Percentiles rank a stretch among this genome's conserved stretches.
phyloP scores from a whole-genome alignment of 92 coral and sea anemone genomes.

The Diadumene lineata region DNA sequence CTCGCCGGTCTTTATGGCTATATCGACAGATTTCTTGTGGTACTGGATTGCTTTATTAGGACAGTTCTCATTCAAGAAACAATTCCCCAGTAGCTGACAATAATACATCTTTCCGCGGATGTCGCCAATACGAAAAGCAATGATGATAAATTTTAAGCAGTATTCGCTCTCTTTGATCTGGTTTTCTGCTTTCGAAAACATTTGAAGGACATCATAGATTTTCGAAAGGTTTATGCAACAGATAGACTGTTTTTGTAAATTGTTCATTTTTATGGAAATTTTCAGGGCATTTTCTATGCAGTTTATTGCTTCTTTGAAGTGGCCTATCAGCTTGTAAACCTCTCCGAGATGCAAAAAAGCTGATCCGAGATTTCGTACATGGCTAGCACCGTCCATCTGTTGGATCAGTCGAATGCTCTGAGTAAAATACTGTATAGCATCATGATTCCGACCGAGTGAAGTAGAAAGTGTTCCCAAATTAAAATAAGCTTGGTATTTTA shows the following conservation, averaged over 20 bases:
- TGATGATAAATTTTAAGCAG: not conserved
- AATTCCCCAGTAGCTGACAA: not conserved
- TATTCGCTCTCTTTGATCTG: too few relatives aligned
- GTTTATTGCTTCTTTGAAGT: not conserved
- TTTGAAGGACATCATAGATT: not conserved
- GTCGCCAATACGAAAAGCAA: not conserved
- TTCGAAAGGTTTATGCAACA: not conserved
- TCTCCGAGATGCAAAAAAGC: not conserved
- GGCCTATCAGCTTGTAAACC: not conserved
- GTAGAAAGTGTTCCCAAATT: not conserved
- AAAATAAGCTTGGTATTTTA: not conserved
- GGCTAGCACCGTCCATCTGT: not conserved
- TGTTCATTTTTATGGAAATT: not conserved
- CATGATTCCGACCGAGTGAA: not conserved
- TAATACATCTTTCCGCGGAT: not conserved
- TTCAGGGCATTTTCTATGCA: not conserved
- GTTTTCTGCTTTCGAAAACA: not conserved
- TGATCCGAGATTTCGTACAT: not conserved
- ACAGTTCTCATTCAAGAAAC: not conserved
- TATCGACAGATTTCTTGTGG: not conserved
- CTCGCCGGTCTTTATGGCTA: not conserved
- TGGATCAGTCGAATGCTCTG: not conserved
- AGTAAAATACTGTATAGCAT: not conserved
- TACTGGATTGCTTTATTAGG: not conserved
- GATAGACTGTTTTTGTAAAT: not conserved